These are phyloP conservation scores for Heterotilapia buettikoferi DNA, from an alignment of 2,113 vertebrate genomes.

Conservation along the genomic window DNA sequence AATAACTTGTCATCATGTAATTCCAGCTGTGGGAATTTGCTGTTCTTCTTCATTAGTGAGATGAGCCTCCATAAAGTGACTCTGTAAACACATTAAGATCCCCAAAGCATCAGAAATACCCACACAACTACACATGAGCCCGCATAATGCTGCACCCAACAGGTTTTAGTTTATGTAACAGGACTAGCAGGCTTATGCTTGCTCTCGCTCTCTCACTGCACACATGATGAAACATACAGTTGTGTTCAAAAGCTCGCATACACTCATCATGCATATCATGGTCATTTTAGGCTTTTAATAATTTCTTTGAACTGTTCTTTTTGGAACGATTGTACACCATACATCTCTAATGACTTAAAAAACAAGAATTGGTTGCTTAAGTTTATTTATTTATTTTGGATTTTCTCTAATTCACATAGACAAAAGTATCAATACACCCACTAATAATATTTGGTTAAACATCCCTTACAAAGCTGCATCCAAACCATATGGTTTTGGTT, in stretches of 20 bases:
- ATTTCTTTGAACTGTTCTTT: neutral
- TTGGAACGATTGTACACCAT: neutral
- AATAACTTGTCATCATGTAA: neutral
- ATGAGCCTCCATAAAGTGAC: neutral
- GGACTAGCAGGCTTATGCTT: neutral
- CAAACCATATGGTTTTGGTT: neutral
- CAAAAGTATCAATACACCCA: neutral
- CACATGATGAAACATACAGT: neutral
- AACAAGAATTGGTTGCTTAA: neutral
- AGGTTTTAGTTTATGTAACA: neutral
- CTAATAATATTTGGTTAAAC: neutral
- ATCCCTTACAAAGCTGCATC: neutral
- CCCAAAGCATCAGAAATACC: neutral
- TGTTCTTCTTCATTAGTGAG: neutral
- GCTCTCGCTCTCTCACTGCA: neutral
- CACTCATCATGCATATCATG: neutral
- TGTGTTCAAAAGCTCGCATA: rapidly evolving
- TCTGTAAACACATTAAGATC: neutral
- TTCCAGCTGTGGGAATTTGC: neutral
- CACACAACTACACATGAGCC: neutral
- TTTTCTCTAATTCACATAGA: neutral
- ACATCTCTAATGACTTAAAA: neutral
- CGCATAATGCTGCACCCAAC: neutral
- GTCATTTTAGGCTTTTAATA: neutral
- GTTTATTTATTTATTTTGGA: neutral